Evolutionary conservation across 2,888 invertebrate genomes (phyloP).

Genomic region (Baccha elongata): DNA sequence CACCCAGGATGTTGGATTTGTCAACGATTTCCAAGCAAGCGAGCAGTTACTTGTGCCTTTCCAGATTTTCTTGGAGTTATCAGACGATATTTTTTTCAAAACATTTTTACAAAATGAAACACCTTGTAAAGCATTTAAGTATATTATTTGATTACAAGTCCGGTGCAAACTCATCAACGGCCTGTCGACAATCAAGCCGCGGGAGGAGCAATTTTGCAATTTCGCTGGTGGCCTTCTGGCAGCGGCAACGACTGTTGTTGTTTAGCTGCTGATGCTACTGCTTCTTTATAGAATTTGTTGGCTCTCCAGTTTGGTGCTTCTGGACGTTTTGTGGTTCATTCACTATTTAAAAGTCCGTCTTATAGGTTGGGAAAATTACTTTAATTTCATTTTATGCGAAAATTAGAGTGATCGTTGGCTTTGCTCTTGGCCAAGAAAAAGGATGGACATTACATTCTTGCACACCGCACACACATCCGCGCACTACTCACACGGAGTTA

Average conservation of each 20-base stretch:
- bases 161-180: conserved; percentile 74
- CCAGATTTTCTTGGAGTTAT: too few relatives aligned
- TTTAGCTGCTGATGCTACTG: conserved; percentile 11
- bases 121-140: conserved; percentile 31
- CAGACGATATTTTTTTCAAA: too few relatives aligned
- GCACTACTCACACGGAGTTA: too few relatives aligned
- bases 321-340: conserved; percentile 71
- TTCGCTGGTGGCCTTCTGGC: conserved; percentile 61
- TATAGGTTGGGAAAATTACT: conserved; percentile 70
- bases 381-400: conserved; percentile 74
- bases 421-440: conserved; percentile 35
- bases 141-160: conserved; percentile 74
- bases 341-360: conserved; percentile 69
- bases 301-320: conserved; percentile 4
- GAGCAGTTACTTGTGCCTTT: too few relatives aligned
- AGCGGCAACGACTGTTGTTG: conserved; percentile 10
- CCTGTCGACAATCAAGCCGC: conserved; percentile 76
- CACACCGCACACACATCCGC: conserved; percentile 20
- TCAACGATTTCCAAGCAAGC: too few relatives aligned
- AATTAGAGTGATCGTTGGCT: conserved; percentile 73
- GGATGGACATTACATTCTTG: conserved; percentile 47
- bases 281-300: neutral
- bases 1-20: too few relatives aligned
- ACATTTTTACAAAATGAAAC: neutral
- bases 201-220: conserved; percentile 75